Evolutionary conservation across 1,140 invertebrate genomes (phyloP).

Genomic region (Acromyrmex echinatior): DNA sequence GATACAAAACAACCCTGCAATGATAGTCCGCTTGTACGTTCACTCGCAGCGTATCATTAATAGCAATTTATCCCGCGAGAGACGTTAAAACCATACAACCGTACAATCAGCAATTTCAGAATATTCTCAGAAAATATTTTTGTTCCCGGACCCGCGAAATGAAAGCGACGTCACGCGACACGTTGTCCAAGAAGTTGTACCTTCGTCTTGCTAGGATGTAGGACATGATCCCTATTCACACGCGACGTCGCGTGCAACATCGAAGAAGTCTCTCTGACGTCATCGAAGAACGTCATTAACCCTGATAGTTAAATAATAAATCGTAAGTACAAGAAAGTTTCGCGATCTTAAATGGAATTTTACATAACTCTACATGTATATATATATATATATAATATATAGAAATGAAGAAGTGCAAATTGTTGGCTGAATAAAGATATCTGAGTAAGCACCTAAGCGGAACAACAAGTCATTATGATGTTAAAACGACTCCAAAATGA

Average conservation of each 20-base stretch:
- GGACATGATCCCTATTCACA: constrained; percentile 64
- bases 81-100: not conserved
- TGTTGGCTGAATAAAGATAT: not conserved
- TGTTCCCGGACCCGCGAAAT: constrained; percentile 10
- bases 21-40: constrained; percentile 16
- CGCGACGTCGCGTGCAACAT: constrained; percentile 74
- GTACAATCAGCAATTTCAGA: constrained; percentile 29
- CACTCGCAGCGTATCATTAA: constrained; percentile 51
- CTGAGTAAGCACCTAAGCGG: not conserved
- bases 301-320: constrained; percentile 59
- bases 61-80: constrained; percentile 29
- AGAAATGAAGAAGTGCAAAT: not conserved
- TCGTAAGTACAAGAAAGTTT: constrained; percentile 26
- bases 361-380: not conserved
- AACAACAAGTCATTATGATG: no score
- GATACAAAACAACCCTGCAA: constrained; percentile 24
- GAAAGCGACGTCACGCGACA: constrained; percentile 55
- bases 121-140: constrained; percentile 56
- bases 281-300: constrained; percentile 72
- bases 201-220: constrained; percentile 68
- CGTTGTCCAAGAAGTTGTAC: constrained; percentile 41
- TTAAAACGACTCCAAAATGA: no score
- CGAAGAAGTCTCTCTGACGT: constrained; percentile 69
- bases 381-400: no score
- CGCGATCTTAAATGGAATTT: not conserved